These are phyloP conservation scores for Scolopax bukidnonensis DNA, from an alignment of 2,797 vertebrate genomes.

Conservation along the genomic window DNA sequence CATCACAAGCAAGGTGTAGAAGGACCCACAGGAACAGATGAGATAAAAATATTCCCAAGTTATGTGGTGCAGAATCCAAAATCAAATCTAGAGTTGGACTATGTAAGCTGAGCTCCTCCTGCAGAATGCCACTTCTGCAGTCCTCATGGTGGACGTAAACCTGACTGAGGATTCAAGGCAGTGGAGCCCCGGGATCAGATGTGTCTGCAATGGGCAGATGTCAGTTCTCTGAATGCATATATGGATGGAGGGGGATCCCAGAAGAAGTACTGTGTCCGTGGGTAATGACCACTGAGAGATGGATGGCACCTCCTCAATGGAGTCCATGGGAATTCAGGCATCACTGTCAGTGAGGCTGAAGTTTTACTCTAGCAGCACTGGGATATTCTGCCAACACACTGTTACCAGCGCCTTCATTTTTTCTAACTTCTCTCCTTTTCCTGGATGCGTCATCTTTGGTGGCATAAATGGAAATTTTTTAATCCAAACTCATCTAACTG, in stretches of 20 bases:
- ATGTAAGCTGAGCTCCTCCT: background rate
- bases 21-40: background rate
- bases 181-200: fast-evolving
- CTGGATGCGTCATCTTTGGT: background rate
- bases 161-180: background rate
- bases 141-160: background rate
- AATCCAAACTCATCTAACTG: background rate
- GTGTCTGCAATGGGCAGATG: background rate
- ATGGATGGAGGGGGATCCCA: background rate
- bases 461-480: background rate
- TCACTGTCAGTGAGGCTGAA: background rate
- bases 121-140: fast-evolving
- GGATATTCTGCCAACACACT: background rate
- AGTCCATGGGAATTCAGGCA: background rate
- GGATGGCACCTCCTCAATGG: background rate
- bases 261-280: background rate
- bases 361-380: background rate
- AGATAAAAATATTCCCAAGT: fast-evolving
- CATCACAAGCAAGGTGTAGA: background rate
- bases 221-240: background rate
- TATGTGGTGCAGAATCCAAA: background rate
- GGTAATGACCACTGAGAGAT: background rate
- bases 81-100: background rate
- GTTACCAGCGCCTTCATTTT: background rate
- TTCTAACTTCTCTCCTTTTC: background rate